Evolutionary conservation across 2,113 vertebrate species (phyloP).

Genomic region (Heterotilapia buettikoferi): DNA sequence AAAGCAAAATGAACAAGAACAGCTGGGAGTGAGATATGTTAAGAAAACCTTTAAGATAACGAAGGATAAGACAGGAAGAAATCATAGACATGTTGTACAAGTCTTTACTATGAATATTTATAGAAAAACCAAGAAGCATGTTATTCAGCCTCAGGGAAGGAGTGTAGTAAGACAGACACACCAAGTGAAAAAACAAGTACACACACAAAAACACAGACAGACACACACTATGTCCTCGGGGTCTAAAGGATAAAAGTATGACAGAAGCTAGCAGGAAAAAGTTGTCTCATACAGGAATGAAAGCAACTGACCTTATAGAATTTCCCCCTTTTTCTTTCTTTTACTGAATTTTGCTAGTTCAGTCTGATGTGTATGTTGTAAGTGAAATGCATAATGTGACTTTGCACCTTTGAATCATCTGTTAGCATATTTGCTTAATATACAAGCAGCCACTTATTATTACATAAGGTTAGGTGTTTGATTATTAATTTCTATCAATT

Average conservation of each 20-base stretch:
- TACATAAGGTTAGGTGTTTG: not conserved
- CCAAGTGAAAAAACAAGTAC: not conserved
- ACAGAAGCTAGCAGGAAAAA: not conserved
- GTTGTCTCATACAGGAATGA: not conserved
- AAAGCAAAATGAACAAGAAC: not conserved
- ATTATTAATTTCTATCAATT: not conserved
- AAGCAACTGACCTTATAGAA: not conserved
- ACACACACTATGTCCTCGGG: not conserved
- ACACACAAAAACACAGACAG: not conserved
- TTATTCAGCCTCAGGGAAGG: not conserved
- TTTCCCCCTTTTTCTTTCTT: not conserved
- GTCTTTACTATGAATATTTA: constrained; percentile 25
- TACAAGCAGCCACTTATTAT: not conserved
- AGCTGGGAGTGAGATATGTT: not conserved
- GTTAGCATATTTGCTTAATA: not conserved
- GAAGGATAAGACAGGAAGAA: not conserved
- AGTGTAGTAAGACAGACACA: not conserved
- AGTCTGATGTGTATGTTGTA: not conserved
- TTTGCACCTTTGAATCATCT: not conserved
- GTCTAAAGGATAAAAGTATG: not conserved
- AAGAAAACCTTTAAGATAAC: not conserved
- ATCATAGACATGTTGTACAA: not conserved
- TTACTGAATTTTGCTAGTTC: not conserved
- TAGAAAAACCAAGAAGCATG: constrained; percentile 2
- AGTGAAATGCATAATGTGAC: not conserved